phyloP scores from a whole-genome alignment of 2,888 invertebrate genomes.

The Rhopalosiphum nymphaeae region DNA sequence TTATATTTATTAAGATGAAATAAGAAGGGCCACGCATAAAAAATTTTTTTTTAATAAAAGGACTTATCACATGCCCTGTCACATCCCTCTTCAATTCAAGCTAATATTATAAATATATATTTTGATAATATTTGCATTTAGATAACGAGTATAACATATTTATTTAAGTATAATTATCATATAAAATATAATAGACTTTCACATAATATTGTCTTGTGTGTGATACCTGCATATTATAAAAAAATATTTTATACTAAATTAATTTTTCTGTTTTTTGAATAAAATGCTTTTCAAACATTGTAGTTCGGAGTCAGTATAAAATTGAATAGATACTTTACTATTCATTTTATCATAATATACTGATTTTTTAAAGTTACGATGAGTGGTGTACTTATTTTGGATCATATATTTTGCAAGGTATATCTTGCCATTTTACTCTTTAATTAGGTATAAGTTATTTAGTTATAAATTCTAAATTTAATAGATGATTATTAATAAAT shows the following conservation, averaged over 20 bases:
- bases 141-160: background rate
- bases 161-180: background rate
- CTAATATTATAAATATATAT: too few relatives aligned
- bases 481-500: background rate
- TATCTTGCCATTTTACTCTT: background rate
- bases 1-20: too few relatives aligned
- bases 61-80: too few relatives aligned
- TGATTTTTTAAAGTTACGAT: background rate
- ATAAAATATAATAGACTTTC: background rate
- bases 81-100: too few relatives aligned
- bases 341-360: background rate
- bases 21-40: too few relatives aligned
- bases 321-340: background rate
- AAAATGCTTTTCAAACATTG: background rate
- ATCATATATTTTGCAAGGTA: background rate
- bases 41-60: too few relatives aligned
- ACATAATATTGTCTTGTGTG: background rate
- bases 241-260: background rate
- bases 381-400: background rate
- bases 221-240: background rate
- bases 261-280: background rate
- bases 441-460: background rate
- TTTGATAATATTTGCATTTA: too few relatives aligned
- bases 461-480: background rate
- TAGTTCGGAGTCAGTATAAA: background rate